Evolutionary conservation across 1,140 invertebrate species (phyloP).

Genomic region (Sinonovacula constricta): DNA sequence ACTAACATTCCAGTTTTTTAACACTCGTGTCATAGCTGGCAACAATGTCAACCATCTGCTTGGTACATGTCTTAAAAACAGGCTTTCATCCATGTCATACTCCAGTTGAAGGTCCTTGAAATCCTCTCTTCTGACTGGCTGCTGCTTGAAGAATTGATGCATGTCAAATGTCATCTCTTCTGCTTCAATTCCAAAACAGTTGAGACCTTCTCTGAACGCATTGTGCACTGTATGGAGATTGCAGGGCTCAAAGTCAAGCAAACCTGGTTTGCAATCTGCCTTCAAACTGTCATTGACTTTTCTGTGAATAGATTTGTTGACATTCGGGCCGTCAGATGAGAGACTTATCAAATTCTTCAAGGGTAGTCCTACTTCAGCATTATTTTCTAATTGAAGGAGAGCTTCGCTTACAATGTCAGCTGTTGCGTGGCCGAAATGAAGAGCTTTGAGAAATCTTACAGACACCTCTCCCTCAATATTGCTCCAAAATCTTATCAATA

Average conservation of each 20-base stretch:
- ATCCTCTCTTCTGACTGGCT: conserved; percentile 5
- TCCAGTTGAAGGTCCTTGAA: background rate
- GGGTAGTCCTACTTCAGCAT: conserved; percentile 10
- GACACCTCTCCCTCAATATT: conserved; percentile 13
- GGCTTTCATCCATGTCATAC: conserved; percentile 30
- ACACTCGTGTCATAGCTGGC: conserved; percentile 20
- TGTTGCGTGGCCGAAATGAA: conserved; percentile 41
- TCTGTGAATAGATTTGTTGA: no score
- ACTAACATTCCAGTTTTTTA: conserved; percentile 27
- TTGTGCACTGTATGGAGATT: no score
- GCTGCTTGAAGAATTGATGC: conserved; percentile 4
- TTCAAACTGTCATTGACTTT: no score
- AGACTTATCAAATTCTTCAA: no score
- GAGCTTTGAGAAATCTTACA: no score
- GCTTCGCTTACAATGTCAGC: no score
- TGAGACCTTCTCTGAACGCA: conserved; percentile 19
- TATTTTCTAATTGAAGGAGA: conserved; percentile 14
- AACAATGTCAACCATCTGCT: no score
- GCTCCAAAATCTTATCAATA: conserved; percentile 43
- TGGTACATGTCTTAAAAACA: conserved; percentile 16
- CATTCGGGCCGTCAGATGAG: no score
- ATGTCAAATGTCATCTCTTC: conserved; percentile 22
- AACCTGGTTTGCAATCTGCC: no score
- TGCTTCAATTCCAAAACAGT: conserved; percentile 8
- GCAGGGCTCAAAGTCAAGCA: no score